Evolutionary conservation across 2,888 invertebrate genomes (phyloP).

Genomic region (Rotaria sp.): DNA sequence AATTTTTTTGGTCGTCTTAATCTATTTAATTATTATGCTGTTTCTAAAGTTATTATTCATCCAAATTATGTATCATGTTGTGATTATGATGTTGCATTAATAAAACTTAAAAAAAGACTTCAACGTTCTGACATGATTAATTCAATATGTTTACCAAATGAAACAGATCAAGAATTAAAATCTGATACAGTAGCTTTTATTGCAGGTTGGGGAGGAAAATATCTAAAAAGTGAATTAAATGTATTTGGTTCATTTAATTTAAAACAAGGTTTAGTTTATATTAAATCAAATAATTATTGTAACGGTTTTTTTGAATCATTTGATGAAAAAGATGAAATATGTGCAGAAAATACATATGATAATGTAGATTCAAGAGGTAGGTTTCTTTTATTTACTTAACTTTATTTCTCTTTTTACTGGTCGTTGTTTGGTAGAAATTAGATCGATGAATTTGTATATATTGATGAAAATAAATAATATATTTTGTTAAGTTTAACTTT

Average conservation of each 20-base stretch:
- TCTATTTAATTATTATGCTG: conserved; percentile 19
- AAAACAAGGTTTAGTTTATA: conserved; percentile 27
- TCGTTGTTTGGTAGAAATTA: background rate
- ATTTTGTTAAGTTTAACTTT: background rate
- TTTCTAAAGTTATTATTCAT: background rate
- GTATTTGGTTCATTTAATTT: conserved; percentile 3
- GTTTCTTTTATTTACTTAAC: too few species aligned
- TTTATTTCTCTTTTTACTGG: background rate
- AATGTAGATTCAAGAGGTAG: conserved; percentile 16
- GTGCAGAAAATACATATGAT: background rate
- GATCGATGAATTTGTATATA: background rate
- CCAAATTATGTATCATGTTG: background rate
- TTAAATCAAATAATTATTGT: conserved; percentile 19
- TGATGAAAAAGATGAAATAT: background rate
- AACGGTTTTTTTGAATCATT: background rate
- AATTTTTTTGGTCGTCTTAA: background rate
- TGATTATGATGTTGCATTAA: conserved; percentile 18
- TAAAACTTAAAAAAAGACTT: background rate
- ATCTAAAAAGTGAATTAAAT: background rate
- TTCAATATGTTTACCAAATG: background rate
- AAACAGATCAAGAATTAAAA: background rate
- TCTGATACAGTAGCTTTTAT: background rate
- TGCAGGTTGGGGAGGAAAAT: conserved; percentile 2
- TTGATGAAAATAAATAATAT: background rate
- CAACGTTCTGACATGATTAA: background rate